Evolutionary conservation across 2,113 vertebrate species (phyloP), one percentile per base, ranked within the genome.

Genomic region (Salvelinus alpinus): DNA sequence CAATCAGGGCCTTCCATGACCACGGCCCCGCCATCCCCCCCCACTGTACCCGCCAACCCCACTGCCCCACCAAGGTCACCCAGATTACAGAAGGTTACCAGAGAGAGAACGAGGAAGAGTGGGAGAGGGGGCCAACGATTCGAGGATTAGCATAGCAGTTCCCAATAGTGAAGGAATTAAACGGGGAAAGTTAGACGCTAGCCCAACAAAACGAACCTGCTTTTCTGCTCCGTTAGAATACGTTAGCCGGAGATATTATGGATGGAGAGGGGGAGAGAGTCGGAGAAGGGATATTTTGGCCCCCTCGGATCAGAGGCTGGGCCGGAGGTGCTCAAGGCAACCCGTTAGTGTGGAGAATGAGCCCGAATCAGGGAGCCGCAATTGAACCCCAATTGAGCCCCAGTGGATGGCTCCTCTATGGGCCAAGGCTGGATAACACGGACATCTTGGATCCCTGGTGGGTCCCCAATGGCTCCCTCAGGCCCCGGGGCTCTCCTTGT

Each of bases 61-160:
- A 94, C 93, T 92, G 92, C 93, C 93, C 92, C 93, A 88, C 91
- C 24, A 97, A 97, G 97, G 96, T 97, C 96, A 95, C 92, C 87
- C 91, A 93, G 95, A 97, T 97, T 96, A 95, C 94, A 93, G 94
- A 95, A 97, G 96, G 95, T 96, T 94, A 95, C 90, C 81, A 29
- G 85, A 90, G 72, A 76, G 68, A 90, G 93, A 93, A 94, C 4
- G 59, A 51, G 77, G 14, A 72, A 27, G 69, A 51, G 51, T 59
- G 65, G 59, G 31, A 5, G 24, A 9, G 16, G 24, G 51, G 14
- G 8, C 71, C 74, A 70, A 47, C 4, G 5, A 44, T 68, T 31
- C 83, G 91, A 68, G 77, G 73, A 98, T 98, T 97, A 97, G 94
- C 96, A 96, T 97, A 94, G 38, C 8, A 44, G 73, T 78, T 93